phyloP scores from a whole-genome alignment of 2,888 invertebrate species.

The Camptogramma bilineatum region DNA sequence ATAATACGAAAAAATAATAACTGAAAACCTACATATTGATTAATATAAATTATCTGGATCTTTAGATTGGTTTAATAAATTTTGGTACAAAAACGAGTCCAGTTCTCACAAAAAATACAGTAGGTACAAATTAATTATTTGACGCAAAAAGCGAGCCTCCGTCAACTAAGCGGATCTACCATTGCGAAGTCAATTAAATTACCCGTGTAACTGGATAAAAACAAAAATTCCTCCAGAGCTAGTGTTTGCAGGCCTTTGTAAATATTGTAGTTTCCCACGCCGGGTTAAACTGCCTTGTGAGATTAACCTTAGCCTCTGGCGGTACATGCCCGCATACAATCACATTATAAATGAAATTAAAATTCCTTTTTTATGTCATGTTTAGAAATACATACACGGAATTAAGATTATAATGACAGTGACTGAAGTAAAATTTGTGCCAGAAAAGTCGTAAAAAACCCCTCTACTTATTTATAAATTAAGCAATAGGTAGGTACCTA shows the following conservation, averaged over 20 bases:
- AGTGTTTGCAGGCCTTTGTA: constrained; percentile 56
- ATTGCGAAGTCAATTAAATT: constrained; percentile 41
- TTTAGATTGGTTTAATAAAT: too few species aligned
- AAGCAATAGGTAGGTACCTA: not conserved
- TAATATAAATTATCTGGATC: too few species aligned
- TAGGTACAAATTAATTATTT: constrained; percentile 23
- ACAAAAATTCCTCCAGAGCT: constrained; percentile 40
- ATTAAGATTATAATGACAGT: not conserved
- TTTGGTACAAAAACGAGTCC: too few species aligned
- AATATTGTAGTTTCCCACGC: constrained; percentile 57
- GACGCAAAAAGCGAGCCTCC: constrained; percentile 12
- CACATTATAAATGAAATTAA: too few species aligned
- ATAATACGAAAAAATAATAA: too few species aligned
- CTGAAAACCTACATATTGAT: too few species aligned
- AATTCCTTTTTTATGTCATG: too few species aligned
- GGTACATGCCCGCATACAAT: not conserved
- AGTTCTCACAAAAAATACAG: constrained; percentile 4
- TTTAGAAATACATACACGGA: not conserved
- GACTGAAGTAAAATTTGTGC: too few species aligned
- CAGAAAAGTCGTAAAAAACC: too few species aligned
- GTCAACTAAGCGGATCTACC: constrained; percentile 32
- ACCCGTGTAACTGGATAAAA: constrained; percentile 45
- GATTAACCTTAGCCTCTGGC: constrained; percentile 48
- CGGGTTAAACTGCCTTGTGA: constrained; percentile 54
- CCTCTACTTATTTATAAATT: too few species aligned